Percentiles rank a stretch among this genome's conserved stretches.
phyloP scores from a whole-genome alignment of 2,113 vertebrate species.

The Sinocyclocheilus rhinocerous region DNA sequence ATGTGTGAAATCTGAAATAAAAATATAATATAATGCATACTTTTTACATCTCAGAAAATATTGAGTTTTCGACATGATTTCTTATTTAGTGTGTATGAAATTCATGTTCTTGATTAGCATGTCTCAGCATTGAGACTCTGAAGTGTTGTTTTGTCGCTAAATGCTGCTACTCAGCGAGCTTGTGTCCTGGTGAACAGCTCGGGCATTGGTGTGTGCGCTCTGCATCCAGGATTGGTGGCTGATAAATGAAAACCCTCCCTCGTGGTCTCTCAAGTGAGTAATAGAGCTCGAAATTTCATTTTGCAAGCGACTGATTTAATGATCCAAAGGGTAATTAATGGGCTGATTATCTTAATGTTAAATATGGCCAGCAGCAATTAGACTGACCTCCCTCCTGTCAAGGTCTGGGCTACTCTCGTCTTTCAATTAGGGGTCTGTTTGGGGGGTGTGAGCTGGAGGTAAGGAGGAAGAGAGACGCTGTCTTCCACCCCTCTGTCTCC shows the following conservation, averaged over 20 bases:
- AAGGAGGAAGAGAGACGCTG: slow-evolving; percentile 25
- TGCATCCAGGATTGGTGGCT: slow-evolving; percentile 84
- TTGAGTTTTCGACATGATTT: background rate
- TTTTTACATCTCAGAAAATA: too few species aligned
- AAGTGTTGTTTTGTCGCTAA: background rate
- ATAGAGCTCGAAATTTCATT: slow-evolving; percentile 99
- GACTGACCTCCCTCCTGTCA: slow-evolving; percentile 99
- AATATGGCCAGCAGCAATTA: slow-evolving; percentile 99
- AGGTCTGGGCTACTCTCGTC: slow-evolving; percentile 92
- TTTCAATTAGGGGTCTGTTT: slow-evolving; percentile 95
- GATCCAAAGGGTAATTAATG: slow-evolving; percentile 99
- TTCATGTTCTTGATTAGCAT: background rate
- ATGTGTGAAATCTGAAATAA: too few species aligned
- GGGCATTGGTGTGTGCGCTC: slow-evolving; percentile 60
- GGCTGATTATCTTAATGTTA: slow-evolving; percentile 99
- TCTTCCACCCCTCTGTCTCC: slow-evolving; percentile 61
- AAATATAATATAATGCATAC: too few species aligned
- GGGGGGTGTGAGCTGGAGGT: slow-evolving; percentile 42
- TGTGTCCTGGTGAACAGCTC: slow-evolving; percentile 2
- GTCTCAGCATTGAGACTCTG: background rate
- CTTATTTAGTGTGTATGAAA: background rate
- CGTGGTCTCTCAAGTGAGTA: slow-evolving; percentile 99
- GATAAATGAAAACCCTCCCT: slow-evolving; percentile 93
- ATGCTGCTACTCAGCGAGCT: background rate
- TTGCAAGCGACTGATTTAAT: slow-evolving; percentile 99